These are phyloP conservation scores for Syngnathus floridae DNA, from an alignment of 2,113 vertebrate species.

Conservation along the genomic window DNA sequence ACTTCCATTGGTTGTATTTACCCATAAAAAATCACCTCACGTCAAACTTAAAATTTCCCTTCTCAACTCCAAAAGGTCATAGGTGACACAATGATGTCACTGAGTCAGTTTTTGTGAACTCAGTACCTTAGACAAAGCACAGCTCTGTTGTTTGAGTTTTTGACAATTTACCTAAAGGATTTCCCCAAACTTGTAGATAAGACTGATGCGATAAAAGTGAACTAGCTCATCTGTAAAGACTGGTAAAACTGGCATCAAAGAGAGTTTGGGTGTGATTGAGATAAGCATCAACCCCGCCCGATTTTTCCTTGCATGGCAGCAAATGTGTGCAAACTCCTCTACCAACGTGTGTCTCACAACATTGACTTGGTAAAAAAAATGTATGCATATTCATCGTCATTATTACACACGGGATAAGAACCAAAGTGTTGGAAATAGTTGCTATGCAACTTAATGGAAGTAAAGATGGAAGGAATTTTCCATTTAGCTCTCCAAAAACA, in stretches of 20 bases:
- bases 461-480: neutral
- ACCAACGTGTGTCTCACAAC: neutral
- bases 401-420: neutral
- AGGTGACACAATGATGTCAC: conserved; percentile 5
- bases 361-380: neutral
- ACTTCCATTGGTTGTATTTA: neutral
- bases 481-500: neutral
- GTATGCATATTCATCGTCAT: neutral
- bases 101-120: conserved; percentile 3
- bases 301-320: neutral
- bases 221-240: neutral
- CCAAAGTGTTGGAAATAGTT: neutral
- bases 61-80: conserved; percentile 12
- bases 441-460: neutral
- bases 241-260: neutral
- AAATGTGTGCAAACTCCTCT: neutral
- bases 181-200: neutral
- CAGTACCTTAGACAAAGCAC: neutral
- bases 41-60: neutral
- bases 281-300: neutral
- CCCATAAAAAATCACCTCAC: neutral
- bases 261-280: neutral
- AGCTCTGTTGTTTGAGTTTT: neutral
- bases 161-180: neutral
- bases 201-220: neutral